Conservation (phyloP, 2,113 vertebrate species). For the Clarias macrocephalus region DNA sequence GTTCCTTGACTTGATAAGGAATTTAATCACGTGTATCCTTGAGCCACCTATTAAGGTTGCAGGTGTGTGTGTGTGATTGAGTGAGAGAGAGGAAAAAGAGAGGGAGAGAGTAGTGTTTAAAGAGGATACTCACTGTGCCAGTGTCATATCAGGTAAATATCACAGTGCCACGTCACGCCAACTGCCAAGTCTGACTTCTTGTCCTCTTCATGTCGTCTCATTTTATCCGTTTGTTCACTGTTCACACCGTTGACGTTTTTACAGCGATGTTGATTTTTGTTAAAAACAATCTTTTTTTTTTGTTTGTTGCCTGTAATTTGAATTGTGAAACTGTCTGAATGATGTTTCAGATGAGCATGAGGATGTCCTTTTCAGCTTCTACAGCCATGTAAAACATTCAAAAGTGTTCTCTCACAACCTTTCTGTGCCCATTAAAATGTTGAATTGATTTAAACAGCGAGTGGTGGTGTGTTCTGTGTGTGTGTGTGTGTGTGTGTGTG, state of each 20-base stretch:
- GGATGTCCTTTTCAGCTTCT: constrained; percentile 67
- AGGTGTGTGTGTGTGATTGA: neutral
- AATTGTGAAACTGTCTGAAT: constrained; percentile 50
- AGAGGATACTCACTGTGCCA: constrained; percentile 35
- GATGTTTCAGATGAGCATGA: constrained; percentile 65
- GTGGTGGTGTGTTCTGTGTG: neutral
- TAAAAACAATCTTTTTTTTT: neutral
- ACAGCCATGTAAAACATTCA: constrained; percentile 68
- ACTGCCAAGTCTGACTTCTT: constrained; percentile 21
- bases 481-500: neutral
- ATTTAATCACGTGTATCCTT: constrained; percentile 10
- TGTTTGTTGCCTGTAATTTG: neutral
- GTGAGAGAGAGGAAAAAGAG: neutral
- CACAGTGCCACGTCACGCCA: constrained; percentile 14
- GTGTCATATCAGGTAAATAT: constrained; percentile 28
- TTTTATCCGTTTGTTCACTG: neutral
- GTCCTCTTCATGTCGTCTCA: neutral
- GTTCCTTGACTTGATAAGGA: neutral
- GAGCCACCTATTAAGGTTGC: neutral
- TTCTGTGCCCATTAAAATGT: constrained; percentile 76
- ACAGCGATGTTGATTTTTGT: neutral
- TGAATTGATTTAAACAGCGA: constrained; percentile 51
- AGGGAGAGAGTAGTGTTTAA: neutral
- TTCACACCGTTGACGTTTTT: neutral
- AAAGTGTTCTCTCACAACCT: constrained; percentile 69